Conservation (phyloP, 2,888 invertebrate species). For the Corbicula japonica region DNA sequence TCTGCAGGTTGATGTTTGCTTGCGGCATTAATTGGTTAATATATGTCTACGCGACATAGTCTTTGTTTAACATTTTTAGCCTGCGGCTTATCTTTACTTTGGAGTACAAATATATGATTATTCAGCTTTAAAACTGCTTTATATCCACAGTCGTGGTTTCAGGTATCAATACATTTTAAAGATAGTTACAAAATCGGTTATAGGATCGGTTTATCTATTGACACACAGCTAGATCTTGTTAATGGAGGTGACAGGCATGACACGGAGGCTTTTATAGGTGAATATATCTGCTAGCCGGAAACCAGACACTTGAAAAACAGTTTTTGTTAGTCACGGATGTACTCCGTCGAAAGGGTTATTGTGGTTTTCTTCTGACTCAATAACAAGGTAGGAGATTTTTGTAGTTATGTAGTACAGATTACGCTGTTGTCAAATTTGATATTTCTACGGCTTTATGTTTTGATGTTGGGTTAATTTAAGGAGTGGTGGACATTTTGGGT, state of each 20-base stretch:
- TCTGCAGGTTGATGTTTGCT: no score
- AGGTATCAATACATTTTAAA: constrained; percentile 11
- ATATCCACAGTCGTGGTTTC: constrained; percentile 3
- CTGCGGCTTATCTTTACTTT: constrained; percentile 2
- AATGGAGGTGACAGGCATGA: constrained; percentile 4
- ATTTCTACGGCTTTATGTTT: constrained; percentile 15
- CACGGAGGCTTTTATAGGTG: background rate
- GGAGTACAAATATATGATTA: constrained; percentile 15
- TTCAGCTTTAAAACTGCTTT: constrained; percentile 24
- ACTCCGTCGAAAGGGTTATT: constrained; percentile 43
- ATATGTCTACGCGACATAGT: no score
- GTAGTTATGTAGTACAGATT: constrained; percentile 22
- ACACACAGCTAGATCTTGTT: constrained; percentile 6
- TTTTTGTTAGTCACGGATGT: constrained; percentile 53
- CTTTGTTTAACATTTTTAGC: constrained; percentile 15
- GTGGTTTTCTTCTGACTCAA: constrained; percentile 44
- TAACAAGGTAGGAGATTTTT: constrained; percentile 37
- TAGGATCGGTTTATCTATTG: constrained; percentile 11
- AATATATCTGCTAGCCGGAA: constrained; percentile 4
- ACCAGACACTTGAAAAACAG: constrained; percentile 42
- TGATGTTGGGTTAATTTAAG: no score
- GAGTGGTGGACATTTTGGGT: constrained; percentile 2
- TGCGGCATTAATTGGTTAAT: no score
- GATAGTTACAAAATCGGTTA: constrained; percentile 6
- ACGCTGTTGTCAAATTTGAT: constrained; percentile 25